Conservation (phyloP, 1,140 invertebrate species). For the fruit fly (Drosophila melanogaster) region Release_6_plus_ISO1_MT NT_033777.3:31642001-31642500, state of each 20-base stretch:
- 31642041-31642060: constrained; percentile 82
- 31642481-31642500: constrained; percentile 83
- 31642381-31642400: constrained; percentile 81
- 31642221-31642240: constrained; percentile 65
- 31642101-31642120: constrained; percentile 39
- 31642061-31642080: constrained; percentile 76
- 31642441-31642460: constrained; percentile 19
- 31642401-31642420: constrained; percentile 58
- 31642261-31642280: constrained; percentile 39
- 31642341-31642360: constrained; percentile 37
- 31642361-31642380: constrained; percentile 74
- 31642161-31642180: constrained; percentile 56
- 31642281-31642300: neutral
- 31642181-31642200: constrained; percentile 1
- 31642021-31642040: constrained; percentile 80
- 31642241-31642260: constrained; percentile 74
- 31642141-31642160: constrained; percentile 79
- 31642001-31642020: constrained; percentile 20
- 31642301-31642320: constrained; percentile 13
- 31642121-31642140: constrained; percentile 51
- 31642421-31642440: constrained; percentile 20
- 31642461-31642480: constrained; percentile 60
- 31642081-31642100: constrained; percentile 75
- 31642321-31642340: constrained; percentile 42
- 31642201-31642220: constrained; percentile 41